A percentile compares a stretch with the other conserved stretches of the same genome.
Conservation (phyloP, 1,140 invertebrate genomes). For the Orius insidiosus region DNA sequence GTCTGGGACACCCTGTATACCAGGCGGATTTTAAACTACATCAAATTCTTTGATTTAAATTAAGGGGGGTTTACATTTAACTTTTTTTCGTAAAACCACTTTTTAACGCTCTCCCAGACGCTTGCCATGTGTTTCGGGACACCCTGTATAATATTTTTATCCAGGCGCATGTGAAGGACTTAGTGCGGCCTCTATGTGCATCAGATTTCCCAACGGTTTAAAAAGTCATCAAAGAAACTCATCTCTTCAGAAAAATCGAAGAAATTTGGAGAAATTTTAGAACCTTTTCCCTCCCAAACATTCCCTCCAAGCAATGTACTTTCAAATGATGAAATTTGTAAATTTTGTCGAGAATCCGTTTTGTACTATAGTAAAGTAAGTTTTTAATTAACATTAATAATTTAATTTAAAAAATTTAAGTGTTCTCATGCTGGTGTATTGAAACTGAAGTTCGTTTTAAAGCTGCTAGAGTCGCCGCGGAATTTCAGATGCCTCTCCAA, state of each 20-base stretch:
- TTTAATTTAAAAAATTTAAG: too few species aligned
- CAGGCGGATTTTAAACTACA: too few species aligned
- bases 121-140: too few species aligned
- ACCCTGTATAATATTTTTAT: too few species aligned
- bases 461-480: conserved; percentile 75
- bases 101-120: too few species aligned
- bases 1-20: too few species aligned
- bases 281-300: too few species aligned
- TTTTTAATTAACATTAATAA: too few species aligned
- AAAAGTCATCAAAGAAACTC: conserved; percentile 62
- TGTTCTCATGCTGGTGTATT: conserved; percentile 81
- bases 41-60: too few species aligned
- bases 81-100: too few species aligned
- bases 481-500: conserved; percentile 62
- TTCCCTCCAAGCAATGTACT: conserved; percentile 15
- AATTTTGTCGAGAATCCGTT: conserved; percentile 78
- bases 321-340: conserved; percentile 57
- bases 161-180: conserved; percentile 65
- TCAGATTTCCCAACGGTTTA: conserved; percentile 66
- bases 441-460: conserved; percentile 91
- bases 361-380: conserved; percentile 70
- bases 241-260: conserved; percentile 51
- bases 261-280: too few species aligned
- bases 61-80: too few species aligned
- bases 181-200: conserved; percentile 68